Evolutionary conservation across 1,140 invertebrate genomes (phyloP).

Genomic region (Pollicipes pollicipes): DNA sequence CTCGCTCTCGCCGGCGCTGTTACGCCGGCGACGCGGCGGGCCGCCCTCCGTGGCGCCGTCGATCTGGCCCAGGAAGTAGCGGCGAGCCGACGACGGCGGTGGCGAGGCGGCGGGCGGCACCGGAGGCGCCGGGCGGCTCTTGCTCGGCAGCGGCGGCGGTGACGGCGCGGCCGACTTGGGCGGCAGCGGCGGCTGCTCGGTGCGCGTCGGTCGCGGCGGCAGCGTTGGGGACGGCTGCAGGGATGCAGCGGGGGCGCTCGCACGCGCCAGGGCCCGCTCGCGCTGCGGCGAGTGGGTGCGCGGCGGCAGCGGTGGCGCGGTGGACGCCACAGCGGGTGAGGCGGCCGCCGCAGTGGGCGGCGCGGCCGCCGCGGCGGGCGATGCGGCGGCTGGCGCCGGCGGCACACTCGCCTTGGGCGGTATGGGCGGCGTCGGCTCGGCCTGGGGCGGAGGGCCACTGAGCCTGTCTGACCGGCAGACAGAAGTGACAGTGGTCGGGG

Average conservation of each 20-base stretch:
- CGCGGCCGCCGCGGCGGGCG: not conserved
- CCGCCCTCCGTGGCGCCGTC: not conserved
- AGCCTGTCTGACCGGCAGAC: not conserved
- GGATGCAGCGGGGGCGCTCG: not conserved
- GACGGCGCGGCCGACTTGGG: not conserved
- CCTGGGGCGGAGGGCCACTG: not conserved
- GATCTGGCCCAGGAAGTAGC: not conserved
- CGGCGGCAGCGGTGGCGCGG: not conserved
- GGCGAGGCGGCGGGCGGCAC: not conserved
- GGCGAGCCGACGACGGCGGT: not conserved
- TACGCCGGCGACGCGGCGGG: not conserved
- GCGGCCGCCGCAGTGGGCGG: not conserved
- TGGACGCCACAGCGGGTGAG: not conserved
- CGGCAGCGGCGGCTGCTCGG: not conserved
- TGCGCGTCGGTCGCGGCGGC: not conserved
- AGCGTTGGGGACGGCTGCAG: too few species aligned
- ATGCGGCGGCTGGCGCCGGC: not conserved
- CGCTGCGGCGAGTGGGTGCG: not conserved
- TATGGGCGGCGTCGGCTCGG: not conserved
- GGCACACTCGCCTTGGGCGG: not conserved
- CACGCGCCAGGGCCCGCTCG: not conserved
- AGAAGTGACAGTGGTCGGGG: not conserved
- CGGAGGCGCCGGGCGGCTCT: not conserved
- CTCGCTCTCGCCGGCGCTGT: constrained; percentile 1
- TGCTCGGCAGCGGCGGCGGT: not conserved